Conservation (phyloP, 2,113 vertebrate species). For the Euleptes europaea region DNA sequence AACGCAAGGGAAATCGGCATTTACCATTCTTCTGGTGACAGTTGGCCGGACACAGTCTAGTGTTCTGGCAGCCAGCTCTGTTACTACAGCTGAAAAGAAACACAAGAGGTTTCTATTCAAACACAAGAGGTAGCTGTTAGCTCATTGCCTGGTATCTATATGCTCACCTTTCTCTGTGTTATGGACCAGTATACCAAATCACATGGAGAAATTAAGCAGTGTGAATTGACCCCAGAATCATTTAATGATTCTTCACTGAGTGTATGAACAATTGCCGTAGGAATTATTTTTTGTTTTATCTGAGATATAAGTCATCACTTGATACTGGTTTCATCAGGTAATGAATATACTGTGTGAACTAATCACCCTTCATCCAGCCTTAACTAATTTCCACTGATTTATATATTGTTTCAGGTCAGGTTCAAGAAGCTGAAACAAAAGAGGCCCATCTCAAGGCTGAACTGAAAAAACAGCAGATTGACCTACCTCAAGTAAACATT, state of each 20-base stretch:
- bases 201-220: background rate
- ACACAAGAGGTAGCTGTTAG: background rate
- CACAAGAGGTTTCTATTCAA: background rate
- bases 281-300: background rate
- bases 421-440: conserved; percentile 71
- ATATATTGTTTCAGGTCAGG: conserved; percentile 71
- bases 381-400: conserved; percentile 1
- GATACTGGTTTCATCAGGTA: background rate
- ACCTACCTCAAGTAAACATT: conserved; percentile 56
- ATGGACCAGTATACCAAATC: background rate
- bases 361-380: background rate
- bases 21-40: too few relatives aligned
- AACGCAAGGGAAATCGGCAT: too few relatives aligned
- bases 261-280: background rate
- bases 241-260: background rate
- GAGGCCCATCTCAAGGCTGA: conserved; percentile 70
- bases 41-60: background rate
- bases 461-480: conserved; percentile 71
- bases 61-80: background rate
- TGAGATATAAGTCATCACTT: background rate
- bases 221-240: background rate
- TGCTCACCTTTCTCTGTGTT: background rate
- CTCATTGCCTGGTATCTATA: background rate
- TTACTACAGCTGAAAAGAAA: background rate
- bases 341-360: background rate